Conservation (phyloP, 2,113 vertebrate species). For the Meleagris gallopavo region DNA sequence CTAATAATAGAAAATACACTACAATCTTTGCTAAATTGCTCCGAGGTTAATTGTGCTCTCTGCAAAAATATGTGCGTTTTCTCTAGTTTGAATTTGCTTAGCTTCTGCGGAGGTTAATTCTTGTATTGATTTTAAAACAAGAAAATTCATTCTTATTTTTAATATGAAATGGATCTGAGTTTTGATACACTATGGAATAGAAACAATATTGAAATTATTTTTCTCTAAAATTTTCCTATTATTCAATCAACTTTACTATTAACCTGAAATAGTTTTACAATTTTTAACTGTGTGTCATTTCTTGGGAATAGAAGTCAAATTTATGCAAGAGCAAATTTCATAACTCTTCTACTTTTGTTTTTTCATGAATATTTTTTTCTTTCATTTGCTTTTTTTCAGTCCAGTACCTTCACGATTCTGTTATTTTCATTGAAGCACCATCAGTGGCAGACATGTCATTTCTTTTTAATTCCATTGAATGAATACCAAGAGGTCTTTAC, state of each 20-base stretch:
- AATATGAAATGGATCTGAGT: constrained; percentile 18
- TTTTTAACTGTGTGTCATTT: neutral
- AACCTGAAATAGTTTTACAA: constrained; percentile 20
- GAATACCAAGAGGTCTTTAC: constrained; percentile 14
- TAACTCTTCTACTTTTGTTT: constrained; percentile 28
- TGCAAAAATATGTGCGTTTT: constrained; percentile 18
- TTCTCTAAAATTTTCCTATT: constrained; percentile 34
- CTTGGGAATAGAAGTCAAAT: constrained; percentile 45
- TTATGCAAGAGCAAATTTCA: constrained; percentile 47
- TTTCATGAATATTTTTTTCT: constrained; percentile 55
- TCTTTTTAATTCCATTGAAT: constrained; percentile 41
- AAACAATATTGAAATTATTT: constrained; percentile 37
- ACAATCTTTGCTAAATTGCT: constrained; percentile 32
- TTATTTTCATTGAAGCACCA: constrained; percentile 33
- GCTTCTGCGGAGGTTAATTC: constrained; percentile 35
- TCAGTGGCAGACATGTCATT: constrained; percentile 1
- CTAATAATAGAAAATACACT: constrained; percentile 33
- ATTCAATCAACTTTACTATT: constrained; percentile 18
- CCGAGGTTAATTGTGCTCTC: constrained; percentile 38
- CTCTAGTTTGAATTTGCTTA: constrained; percentile 36
- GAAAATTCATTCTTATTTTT: constrained; percentile 52
- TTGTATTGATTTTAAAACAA: constrained; percentile 21
- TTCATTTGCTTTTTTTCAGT: constrained; percentile 42
- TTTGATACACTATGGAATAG: constrained; percentile 2
- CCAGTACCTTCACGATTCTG: constrained; percentile 5